phyloP scores from a whole-genome alignment of 2,113 vertebrate species.

The Bos taurus region ARS-UCD2.0 NC_037330.1:9674001-9674500 shows the following conservation, averaged over 20 bases:
- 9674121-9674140: neutral
- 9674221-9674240: neutral
- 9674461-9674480: neutral
- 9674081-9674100: neutral
- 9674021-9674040: neutral
- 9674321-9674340: neutral
- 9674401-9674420: neutral
- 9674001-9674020: neutral
- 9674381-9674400: neutral
- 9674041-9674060: neutral
- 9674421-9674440: neutral
- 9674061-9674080: neutral
- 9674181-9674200: neutral
- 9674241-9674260: too few species aligned
- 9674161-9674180: neutral
- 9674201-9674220: neutral
- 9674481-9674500: neutral
- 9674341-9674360: neutral
- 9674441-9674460: neutral
- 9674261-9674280: too few species aligned
- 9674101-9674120: fast-evolving
- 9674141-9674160: neutral
- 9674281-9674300: neutral
- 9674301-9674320: neutral
- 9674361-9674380: neutral